Conservation (phyloP, 2,113 vertebrate species). For the Corythaeola cristata region DNA sequence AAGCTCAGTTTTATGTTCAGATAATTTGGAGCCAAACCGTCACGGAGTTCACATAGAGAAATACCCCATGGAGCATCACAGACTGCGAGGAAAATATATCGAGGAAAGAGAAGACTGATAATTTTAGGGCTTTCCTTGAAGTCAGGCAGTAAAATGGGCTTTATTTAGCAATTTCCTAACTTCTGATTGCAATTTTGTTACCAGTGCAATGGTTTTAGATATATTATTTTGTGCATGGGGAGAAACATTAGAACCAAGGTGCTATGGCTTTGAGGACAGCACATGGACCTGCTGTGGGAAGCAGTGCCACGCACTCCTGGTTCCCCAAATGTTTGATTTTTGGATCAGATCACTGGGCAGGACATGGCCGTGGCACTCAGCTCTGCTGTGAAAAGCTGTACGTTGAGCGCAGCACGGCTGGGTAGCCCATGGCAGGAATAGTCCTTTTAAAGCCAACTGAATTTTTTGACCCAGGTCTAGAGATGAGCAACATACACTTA, state of each 20-base stretch:
- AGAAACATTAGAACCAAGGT: not conserved
- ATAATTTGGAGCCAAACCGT: constrained; percentile 55
- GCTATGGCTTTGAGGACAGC: not conserved
- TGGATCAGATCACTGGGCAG: not conserved
- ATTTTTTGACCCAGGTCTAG: not conserved
- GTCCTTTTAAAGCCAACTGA: not conserved
- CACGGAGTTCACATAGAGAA: constrained; percentile 36
- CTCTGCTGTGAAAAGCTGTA: not conserved
- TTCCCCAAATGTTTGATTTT: not conserved
- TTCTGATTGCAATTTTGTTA: constrained; percentile 38
- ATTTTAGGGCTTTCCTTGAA: constrained; percentile 50
- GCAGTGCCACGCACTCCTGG: not conserved
- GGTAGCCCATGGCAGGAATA: not conserved
- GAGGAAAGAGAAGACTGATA: constrained; percentile 47
- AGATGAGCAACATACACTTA: not conserved
- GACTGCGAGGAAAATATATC: constrained; percentile 5
- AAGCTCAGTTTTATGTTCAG: constrained; percentile 48
- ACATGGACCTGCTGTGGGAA: rapidly evolving
- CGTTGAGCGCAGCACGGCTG: not conserved
- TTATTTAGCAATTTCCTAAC: constrained; percentile 18
- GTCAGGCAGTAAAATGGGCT: constrained; percentile 35
- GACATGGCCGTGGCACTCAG: not conserved
- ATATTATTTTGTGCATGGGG: not conserved
- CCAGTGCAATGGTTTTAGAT: not conserved
- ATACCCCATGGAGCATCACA: constrained; percentile 35